Base-by-base conservation (phyloP, 2,888 invertebrate genomes). In the Acleris emargana region DNA sequence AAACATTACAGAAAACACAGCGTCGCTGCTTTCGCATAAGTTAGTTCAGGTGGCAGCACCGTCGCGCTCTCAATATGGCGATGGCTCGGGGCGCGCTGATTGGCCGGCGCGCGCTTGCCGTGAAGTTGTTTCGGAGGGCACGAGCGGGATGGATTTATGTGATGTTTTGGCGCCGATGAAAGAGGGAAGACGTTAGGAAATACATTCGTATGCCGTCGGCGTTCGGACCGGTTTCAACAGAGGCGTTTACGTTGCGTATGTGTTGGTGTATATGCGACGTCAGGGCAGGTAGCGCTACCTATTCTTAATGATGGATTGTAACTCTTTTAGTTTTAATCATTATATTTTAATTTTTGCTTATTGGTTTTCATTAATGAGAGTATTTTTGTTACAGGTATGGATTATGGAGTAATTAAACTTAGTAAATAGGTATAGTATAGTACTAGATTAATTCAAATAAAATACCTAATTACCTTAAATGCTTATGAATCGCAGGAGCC, bases 41-140 rank as follows among this genome's bases (percentile, higher is more conserved):
- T 86, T 86, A 72, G 72, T 78, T 75, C 79, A 90, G 92, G 83
- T 84, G 88, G 89, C 89, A 82, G 80, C 75, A 74, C 77, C 67
- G 77, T 83, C 81, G 84, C 76, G 70, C 75, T 80, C 87, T 84
- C 91, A 93, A 93, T 88, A 93, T 93, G 93, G 93, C 93, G 91
- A 89, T 88, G 83, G 74, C 69, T 77, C 72, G 76, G 75, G 71
- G 80, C 74, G 72, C 80, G 74, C 69, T 80, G 75, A 91, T 91
- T 90, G 90, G 92, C 69, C 76, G 74, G 60, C 70, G 73, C 73
- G 70, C 76, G 80, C 80, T 73, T 77, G 83, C 68, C 71, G 73
- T 88, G 90, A 90, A 91, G 91, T 91, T 91, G 80, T 84, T 74
- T 81, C 75, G 77, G 72, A 66, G 72, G 79, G 87, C 79, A 83